Percentiles rank a stretch among this genome's conserved stretches.
phyloP scores from a whole-genome alignment of 2,113 vertebrate genomes.

The Macrotus californicus region DNA sequence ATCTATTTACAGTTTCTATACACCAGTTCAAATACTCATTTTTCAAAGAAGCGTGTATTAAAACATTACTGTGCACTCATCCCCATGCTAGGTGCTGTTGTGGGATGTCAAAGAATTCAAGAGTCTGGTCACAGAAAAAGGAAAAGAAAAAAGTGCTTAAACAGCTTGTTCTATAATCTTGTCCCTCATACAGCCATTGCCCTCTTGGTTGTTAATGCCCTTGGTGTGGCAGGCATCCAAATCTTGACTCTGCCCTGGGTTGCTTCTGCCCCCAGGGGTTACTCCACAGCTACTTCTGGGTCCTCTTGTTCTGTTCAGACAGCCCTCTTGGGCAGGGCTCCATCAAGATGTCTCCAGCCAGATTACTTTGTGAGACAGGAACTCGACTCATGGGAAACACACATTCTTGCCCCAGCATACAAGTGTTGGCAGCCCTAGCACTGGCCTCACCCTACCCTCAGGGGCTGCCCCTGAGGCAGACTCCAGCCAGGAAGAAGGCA shows the following conservation, averaged over 20 bases:
- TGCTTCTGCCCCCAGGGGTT: background rate
- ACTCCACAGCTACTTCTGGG: background rate
- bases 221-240: background rate
- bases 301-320: background rate
- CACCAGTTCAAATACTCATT: background rate
- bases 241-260: background rate
- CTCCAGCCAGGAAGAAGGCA: background rate
- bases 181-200: background rate
- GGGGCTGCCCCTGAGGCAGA: background rate
- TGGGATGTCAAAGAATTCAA: background rate
- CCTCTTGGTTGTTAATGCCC: background rate
- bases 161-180: background rate
- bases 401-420: background rate
- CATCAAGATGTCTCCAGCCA: background rate
- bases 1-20: slow-evolving; percentile 23
- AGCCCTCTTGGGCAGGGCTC: background rate
- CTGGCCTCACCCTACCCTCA: background rate
- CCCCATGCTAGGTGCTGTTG: background rate
- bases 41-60: slow-evolving; percentile 29
- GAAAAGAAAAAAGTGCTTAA: background rate
- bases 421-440: background rate
- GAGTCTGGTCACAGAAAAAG: background rate
- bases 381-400: background rate
- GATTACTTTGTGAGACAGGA: background rate
- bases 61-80: slow-evolving; percentile 28